These are phyloP conservation scores for Rhodophaea formosa DNA, from an alignment of 2,888 invertebrate genomes.

Conservation along the genomic window DNA sequence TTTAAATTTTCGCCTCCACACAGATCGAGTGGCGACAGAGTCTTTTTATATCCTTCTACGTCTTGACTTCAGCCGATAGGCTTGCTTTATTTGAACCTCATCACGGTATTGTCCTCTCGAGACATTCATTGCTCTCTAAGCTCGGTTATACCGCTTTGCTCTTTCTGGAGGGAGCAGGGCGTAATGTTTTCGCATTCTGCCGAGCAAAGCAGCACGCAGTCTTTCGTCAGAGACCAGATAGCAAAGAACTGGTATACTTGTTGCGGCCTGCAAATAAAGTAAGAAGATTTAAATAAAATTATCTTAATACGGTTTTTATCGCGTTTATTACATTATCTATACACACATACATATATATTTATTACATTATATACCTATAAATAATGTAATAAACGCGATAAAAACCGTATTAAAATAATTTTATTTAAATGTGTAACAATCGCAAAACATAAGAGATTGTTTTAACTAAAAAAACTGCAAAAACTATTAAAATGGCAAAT, in stretches of 20 bases:
- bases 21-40: not conserved
- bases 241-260: slow-evolving; percentile 72
- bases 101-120: slow-evolving; percentile 3
- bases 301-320: too few relatives aligned
- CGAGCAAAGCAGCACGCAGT: slow-evolving; percentile 71
- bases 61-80: not conserved
- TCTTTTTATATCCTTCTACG: not conserved
- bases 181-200: slow-evolving; percentile 73
- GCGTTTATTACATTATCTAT: too few relatives aligned
- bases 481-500: too few relatives aligned
- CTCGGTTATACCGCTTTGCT: slow-evolving; percentile 54
- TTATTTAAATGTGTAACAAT: too few relatives aligned
- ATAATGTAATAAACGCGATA: too few relatives aligned
- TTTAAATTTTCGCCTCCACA: slow-evolving; percentile 1
- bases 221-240: slow-evolving; percentile 71
- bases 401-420: too few relatives aligned
- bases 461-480: too few relatives aligned
- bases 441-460: too few relatives aligned
- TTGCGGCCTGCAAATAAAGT: slow-evolving; percentile 63
- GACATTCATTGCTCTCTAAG: slow-evolving; percentile 20
- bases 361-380: too few relatives aligned
- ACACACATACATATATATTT: too few relatives aligned
- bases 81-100: not conserved
- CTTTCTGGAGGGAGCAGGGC: slow-evolving; percentile 65
- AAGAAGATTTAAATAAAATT: too few relatives aligned